Base-by-base conservation (phyloP, 2,113 vertebrate genomes). In the Tenrec ecaudatus region DNA sequence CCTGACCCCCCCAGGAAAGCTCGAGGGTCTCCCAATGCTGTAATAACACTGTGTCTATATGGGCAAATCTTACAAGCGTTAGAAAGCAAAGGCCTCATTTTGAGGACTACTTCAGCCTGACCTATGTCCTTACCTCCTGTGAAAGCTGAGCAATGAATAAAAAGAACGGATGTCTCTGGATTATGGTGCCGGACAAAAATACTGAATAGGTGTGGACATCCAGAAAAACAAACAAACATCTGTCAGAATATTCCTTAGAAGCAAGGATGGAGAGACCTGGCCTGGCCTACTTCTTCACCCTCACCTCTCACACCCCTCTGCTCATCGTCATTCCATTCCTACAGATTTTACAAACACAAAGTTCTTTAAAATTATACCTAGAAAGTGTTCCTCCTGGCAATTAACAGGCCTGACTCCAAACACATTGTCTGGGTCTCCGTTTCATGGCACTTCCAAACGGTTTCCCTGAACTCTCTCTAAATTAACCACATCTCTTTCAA, bases 381-480 rank as follows among this genome's bases (percentile, higher is more conserved):
- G 83, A 64, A 82, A 82, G 91, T 25, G 33, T 47, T 92, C 68
- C 36, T 92, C 68, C 53, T 92, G 90, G 47, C 36, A 64, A 38
- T 75, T 73, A 81, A 64, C 0, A 87, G 66, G 83, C 25, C 25
- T 81, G 66, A 53, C 22, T 86, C 73, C 68, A 75, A 75, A n/a
- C 85, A 38, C 64, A 82, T 66, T 33, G 27, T 64, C 27, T 6
- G 20, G 14, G 38, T 76, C 38, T 87, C 85, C 68, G 62, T 7
- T 62, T 62, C 60, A 25, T 9, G 25, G 23, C 66, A 87, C 73
- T 58, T 62, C 38, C 84, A 62, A 73, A 58, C 53, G 57, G 14
- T n/a, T 58, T 66, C 82, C 77, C 76, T 64, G 57, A 23, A 31
- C 79, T 86, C 17, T 19, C 66, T 58, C 53, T 68, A 85, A 91